A percentile compares a stretch with the other conserved stretches of the same genome.
Evolutionary conservation across 1,140 invertebrate species (phyloP).

Genomic region (Melanaphis sacchari): DNA sequence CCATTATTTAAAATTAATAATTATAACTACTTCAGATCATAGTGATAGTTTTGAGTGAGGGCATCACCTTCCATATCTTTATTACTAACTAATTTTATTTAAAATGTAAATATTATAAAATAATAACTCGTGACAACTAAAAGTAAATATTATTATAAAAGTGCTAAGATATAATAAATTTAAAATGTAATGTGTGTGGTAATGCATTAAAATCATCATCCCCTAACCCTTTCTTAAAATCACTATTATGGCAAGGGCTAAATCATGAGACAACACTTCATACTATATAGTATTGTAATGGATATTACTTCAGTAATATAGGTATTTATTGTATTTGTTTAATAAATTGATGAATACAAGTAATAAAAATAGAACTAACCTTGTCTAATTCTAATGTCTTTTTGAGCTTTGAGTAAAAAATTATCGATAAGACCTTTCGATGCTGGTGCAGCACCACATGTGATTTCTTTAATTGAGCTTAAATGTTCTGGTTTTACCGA

Average conservation of each 20-base stretch:
- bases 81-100: not conserved
- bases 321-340: not conserved
- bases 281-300: not conserved
- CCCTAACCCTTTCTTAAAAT: not conserved
- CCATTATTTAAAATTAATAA: no score
- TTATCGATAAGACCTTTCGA: constrained; percentile 71
- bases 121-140: no score
- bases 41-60: no score
- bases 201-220: not conserved
- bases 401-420: constrained; percentile 69
- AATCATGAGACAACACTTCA: not conserved
- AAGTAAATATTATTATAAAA: no score
- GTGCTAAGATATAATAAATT: not conserved
- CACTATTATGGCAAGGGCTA: not conserved
- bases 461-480: constrained; percentile 67
- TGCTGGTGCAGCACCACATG: constrained; percentile 73
- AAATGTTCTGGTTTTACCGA: constrained; percentile 70
- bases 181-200: not conserved
- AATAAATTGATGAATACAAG: not conserved
- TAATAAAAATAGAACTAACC: constrained; percentile 63
- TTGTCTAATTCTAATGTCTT: constrained; percentile 68
- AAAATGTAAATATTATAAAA: not conserved
- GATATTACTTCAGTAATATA: not conserved
- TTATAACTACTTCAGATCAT: no score
- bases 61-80: not conserved